phyloP scores from a whole-genome alignment of 1,140 invertebrate species.

The Cydia fagiglandana region DNA sequence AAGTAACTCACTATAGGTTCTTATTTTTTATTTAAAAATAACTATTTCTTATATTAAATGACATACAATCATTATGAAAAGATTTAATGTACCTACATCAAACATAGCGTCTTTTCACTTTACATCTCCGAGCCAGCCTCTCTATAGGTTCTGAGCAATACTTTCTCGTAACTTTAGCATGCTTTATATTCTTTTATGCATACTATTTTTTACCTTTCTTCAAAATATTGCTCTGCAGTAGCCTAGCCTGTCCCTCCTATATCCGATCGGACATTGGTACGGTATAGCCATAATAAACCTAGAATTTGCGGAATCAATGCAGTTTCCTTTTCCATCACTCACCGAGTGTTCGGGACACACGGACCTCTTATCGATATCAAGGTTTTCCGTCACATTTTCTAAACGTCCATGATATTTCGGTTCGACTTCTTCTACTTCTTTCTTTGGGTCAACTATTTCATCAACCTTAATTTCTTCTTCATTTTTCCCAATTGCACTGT shows the following conservation, averaged over 20 bases:
- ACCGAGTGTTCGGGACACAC: conserved; percentile 53
- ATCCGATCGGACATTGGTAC: conserved; percentile 60
- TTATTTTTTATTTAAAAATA: background rate
- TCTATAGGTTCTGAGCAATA: no score
- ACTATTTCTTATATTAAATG: no score
- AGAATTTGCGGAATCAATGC: conserved; percentile 48
- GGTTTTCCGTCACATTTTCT: conserved; percentile 37
- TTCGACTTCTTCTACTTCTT: conserved; percentile 62
- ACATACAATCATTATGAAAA: no score
- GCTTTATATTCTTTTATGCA: background rate
- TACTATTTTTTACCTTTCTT: conserved; percentile 35
- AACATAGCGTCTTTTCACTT: no score
- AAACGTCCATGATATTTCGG: conserved; percentile 60
- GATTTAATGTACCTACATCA: no score
- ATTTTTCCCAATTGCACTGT: conserved; percentile 35
- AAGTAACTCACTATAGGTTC: no score
- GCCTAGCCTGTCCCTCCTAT: conserved; percentile 57
- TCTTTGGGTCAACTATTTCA: conserved; percentile 36
- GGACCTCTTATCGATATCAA: conserved; percentile 17
- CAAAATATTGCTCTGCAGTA: conserved; percentile 53
- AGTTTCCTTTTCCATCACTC: conserved; percentile 50
- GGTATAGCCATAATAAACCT: conserved; percentile 61
- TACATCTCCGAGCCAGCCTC: no score
- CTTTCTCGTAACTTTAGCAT: background rate
- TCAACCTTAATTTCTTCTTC: conserved; percentile 28